Percentiles rank a stretch among this genome's conserved stretches.
Conservation (phyloP, 92 coral and sea anemone genomes). For the Virgularia gustaviana region DNA sequence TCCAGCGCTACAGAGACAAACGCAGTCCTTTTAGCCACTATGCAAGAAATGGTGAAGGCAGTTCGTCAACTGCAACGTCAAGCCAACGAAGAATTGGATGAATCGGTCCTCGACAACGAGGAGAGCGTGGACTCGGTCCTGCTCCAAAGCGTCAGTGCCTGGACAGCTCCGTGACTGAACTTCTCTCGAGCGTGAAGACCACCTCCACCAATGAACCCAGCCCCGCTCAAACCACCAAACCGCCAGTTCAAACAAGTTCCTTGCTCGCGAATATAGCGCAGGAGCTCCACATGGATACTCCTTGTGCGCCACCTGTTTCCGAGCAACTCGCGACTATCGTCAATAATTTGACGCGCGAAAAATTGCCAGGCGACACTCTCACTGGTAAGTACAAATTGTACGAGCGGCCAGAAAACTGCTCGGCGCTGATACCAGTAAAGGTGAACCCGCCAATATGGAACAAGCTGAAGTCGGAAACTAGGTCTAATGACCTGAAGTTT, state of each 20-base stretch:
- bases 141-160: not conserved
- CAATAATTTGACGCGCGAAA: no score
- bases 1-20: no score
- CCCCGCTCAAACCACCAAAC: not conserved
- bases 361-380: no score
- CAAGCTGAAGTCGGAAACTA: conserved; percentile 5
- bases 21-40: no score
- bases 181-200: not conserved
- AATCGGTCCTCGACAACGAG: not conserved
- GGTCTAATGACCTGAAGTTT: conserved; percentile 19
- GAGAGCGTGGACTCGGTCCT: not conserved
- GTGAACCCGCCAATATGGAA: conserved; percentile 14
- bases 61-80: no score
- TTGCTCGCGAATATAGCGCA: conserved; percentile 4
- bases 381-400: not conserved
- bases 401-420: conserved; percentile 11
- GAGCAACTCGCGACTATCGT: conserved; percentile 19
- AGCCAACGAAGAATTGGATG: not conserved
- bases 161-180: not conserved
- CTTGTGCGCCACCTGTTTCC: not conserved
- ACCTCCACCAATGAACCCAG: not conserved
- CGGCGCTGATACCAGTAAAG: not conserved
- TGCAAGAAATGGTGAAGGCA: no score
- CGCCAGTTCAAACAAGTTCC: not conserved
- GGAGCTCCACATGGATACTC: conserved; percentile 10